Evolutionary conservation across 92 coral and sea anemone genomes (phyloP), one percentile per base, ranked within the genome.

Genomic region (Umimayanthus kanabou): DNA sequence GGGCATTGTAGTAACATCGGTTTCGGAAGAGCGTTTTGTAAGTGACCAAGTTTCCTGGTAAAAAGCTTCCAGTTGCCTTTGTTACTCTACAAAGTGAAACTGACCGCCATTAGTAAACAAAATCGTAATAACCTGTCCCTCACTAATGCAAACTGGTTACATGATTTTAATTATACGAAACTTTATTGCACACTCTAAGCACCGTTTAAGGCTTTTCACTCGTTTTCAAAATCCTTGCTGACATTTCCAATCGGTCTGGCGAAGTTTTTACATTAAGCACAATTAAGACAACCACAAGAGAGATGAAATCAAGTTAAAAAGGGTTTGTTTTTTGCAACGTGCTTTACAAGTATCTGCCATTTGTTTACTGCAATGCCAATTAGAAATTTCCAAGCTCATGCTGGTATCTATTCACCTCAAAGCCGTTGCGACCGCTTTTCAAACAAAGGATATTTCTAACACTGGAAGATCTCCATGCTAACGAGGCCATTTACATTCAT

Each of bases 391-490:
- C 76, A 2, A 9, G 6, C 76, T 61, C 69, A 13, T 61, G 40
- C 33, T 71, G 40, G 40, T 33, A 71, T 26, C 39, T 28, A 71
- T 26, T 33, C 39, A 71, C n/a, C 76, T 71, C 16, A 3, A 71
- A 71, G 76, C 76, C 15, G 40, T 71, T 71, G 76, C 22, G 76
- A 26, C 37, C 76, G 20, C 76, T 71, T 71, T 13, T 71, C 76
- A 71, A 71, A 71, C 76, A 71, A 71, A 71, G 76, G 37, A 71
- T 71, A 25, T 28, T 71, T 71, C 76, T 22, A 26, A 15, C 3
- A 26, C 20, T 33, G 10, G 15, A 71, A 71, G 15, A 71, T 71
- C 76, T 71, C 76, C 76, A 71, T 71, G 76, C n/a, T 26, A 71
- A 71, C 76, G 7, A 22, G 40, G 39, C 76, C 20, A 71, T 71